Percentiles rank a stretch among this genome's conserved stretches.
Conservation (phyloP, 2,113 vertebrate species). For the Dolichotis patagonum region DNA sequence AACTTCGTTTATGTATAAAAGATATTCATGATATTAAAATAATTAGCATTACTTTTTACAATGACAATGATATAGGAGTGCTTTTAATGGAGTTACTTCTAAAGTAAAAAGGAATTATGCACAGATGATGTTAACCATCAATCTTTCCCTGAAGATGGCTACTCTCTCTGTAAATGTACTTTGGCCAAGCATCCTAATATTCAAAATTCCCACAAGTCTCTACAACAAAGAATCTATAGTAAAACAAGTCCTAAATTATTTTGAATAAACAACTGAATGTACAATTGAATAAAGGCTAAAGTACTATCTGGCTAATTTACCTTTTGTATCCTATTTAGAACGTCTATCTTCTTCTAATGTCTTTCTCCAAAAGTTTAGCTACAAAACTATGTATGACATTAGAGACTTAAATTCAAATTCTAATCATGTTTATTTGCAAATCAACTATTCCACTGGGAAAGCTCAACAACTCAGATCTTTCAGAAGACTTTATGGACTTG, state of each 20-base stretch:
- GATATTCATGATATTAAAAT: conserved; percentile 25
- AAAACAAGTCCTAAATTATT: conserved; percentile 34
- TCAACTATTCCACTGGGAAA: conserved; percentile 21
- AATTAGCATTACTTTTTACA: conserved; percentile 10
- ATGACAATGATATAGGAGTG: not conserved
- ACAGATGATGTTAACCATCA: not conserved
- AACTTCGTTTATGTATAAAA: not conserved
- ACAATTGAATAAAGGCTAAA: not conserved
- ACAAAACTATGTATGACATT: not conserved
- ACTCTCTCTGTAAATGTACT: conserved; percentile 34
- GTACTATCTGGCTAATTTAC: not conserved
- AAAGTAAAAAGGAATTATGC: not conserved
- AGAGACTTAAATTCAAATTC: conserved; percentile 11
- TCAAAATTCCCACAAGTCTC: not conserved
- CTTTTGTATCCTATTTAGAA: not conserved
- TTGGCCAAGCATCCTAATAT: not conserved
- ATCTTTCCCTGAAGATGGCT: conserved; percentile 12
- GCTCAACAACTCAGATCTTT: not conserved
- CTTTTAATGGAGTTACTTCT: not conserved
- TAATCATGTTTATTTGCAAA: conserved; percentile 7
- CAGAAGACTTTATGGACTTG: not conserved
- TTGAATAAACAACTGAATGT: not conserved
- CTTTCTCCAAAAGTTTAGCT: not conserved
- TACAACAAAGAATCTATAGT: conserved; percentile 1
- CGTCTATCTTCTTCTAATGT: not conserved